These are phyloP conservation scores for Ommatoiulus sabulosus DNA, from an alignment of 2,888 invertebrate genomes.

Conservation along the genomic window DNA sequence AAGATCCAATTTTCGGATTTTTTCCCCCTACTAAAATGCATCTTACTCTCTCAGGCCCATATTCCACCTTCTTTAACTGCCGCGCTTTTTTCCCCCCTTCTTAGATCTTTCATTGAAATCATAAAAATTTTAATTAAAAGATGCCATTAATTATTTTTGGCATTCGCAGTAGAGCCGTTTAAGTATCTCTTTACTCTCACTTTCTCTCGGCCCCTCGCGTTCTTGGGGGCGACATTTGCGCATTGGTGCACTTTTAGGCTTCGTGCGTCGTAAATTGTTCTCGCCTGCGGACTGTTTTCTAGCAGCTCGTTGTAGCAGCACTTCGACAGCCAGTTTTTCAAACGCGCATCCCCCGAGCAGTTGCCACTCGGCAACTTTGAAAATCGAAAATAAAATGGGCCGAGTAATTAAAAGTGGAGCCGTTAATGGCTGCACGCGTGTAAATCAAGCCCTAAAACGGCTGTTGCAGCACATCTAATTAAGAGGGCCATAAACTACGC, in stretches of 20 bases:
- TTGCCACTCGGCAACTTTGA: not conserved
- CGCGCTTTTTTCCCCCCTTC: not conserved
- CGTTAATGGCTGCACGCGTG: not conserved
- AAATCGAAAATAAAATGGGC: conserved; percentile 16
- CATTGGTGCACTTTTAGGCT: not conserved
- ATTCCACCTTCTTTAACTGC: not conserved
- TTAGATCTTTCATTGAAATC: conserved; percentile 18
- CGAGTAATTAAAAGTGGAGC: conserved; percentile 6
- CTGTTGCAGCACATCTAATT: not conserved
- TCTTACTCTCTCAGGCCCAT: not conserved
- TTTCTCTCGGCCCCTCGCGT: not conserved
- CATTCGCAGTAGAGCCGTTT: conserved; percentile 1
- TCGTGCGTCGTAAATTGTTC: not conserved
- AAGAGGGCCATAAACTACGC: not conserved
- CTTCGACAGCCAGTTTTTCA: not conserved
- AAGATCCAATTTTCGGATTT: not conserved
- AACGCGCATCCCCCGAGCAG: not conserved
- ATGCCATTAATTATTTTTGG: conserved; percentile 40
- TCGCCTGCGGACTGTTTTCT: not conserved
- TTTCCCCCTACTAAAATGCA: not conserved
- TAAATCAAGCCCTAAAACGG: conserved; percentile 1
- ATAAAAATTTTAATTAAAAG: conserved; percentile 43
- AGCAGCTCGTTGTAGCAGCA: not conserved
- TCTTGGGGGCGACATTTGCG: not conserved
- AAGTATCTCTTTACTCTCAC: conserved; percentile 21